Conservation (phyloP, 2,888 invertebrate genomes). For the Orthosia cruda region DNA sequence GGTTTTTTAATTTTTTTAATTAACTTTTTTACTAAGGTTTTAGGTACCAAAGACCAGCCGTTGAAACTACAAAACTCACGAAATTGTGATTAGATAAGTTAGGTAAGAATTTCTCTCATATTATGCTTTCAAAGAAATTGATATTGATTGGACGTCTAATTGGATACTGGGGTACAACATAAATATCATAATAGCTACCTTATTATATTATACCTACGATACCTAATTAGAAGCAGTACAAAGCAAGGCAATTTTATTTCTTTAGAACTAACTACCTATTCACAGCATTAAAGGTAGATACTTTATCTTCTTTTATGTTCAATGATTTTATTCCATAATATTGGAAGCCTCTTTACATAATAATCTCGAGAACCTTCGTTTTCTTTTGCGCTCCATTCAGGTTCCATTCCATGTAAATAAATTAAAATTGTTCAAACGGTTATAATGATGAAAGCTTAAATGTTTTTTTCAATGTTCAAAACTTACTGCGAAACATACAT, state of each 20-base stretch:
- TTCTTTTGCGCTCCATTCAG: constrained; percentile 6
- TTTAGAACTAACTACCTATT: not conserved
- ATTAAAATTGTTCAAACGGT: not conserved
- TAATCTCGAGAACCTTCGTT: not conserved
- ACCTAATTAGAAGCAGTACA: not conserved
- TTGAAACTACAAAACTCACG: not conserved
- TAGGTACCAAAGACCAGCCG: not conserved
- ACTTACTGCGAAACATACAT: no score
- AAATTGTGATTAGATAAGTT: not conserved
- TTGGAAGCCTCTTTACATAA: not conserved
- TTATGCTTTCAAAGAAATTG: not conserved
- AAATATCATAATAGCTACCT: not conserved
- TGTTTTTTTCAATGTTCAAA: not conserved
- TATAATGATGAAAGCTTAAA: not conserved
- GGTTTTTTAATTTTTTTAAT: no score
- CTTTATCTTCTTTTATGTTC: not conserved
- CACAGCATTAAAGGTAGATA: not conserved
- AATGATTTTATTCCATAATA: not conserved
- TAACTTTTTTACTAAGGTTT: no score
- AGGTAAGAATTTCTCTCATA: not conserved
- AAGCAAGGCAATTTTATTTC: not conserved
- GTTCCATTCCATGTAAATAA: constrained; percentile 4
- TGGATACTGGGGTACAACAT: not conserved
- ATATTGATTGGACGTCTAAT: not conserved
- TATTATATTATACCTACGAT: not conserved